phyloP scores from a whole-genome alignment of 2,113 vertebrate genomes.

The Malurus cyaneus region DNA sequence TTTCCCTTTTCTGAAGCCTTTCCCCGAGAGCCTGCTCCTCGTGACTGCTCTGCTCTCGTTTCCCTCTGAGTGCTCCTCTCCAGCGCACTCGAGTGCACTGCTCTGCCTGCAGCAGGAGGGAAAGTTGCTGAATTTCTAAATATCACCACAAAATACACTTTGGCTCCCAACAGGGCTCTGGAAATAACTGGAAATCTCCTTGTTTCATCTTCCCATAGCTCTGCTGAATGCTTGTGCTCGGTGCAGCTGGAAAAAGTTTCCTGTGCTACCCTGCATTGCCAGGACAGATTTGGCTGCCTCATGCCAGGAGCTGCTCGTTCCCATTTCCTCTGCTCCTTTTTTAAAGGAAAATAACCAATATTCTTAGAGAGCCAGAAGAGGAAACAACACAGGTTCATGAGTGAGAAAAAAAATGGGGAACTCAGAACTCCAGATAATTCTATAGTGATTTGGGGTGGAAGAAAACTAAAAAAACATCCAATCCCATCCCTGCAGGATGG shows the following conservation, averaged over 20 bases:
- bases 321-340: neutral
- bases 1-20: neutral
- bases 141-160: neutral
- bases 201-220: neutral
- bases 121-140: neutral
- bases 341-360: neutral
- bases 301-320: neutral
- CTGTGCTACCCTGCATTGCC: neutral
- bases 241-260: neutral
- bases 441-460: too few relatives aligned
- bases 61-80: neutral
- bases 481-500: neutral
- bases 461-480: rapidly evolving
- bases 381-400: neutral
- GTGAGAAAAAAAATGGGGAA: neutral
- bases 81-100: neutral
- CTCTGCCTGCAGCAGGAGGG: neutral
- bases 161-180: neutral
- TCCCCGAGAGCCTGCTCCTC: constrained; percentile 2
- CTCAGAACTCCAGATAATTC: neutral
- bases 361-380: neutral
- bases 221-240: neutral
- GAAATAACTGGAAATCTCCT: neutral
- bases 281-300: neutral
- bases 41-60: neutral